Evolutionary conservation across 2,888 invertebrate genomes (phyloP).

Genomic region (Amorpha juglandis): DNA sequence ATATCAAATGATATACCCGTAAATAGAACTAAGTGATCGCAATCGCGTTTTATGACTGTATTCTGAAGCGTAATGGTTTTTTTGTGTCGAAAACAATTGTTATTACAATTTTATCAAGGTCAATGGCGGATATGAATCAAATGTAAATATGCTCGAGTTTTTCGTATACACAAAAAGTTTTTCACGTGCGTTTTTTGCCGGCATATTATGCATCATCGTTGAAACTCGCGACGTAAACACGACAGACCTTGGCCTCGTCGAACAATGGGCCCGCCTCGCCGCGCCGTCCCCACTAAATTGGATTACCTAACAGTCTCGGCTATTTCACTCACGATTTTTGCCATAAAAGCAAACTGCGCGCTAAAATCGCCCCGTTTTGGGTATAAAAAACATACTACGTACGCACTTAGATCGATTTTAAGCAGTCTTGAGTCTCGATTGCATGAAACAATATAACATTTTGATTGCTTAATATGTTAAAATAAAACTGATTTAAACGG

Average conservation of each 20-base stretch:
- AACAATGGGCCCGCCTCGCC: slow-evolving; percentile 67
- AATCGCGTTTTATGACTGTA: slow-evolving; percentile 58
- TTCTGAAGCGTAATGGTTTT: slow-evolving; percentile 52
- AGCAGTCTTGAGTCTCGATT: not conserved
- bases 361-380: slow-evolving; percentile 23
- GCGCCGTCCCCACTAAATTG: slow-evolving; percentile 72
- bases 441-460: not conserved
- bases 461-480: too few species aligned
- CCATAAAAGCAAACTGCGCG: slow-evolving; percentile 42
- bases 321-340: slow-evolving; percentile 75
- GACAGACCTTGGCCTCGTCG: slow-evolving; percentile 74
- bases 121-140: slow-evolving; percentile 34
- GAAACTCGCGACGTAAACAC: slow-evolving; percentile 74
- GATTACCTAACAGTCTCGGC: slow-evolving; percentile 72
- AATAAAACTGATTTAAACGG: too few species aligned
- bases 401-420: not conserved
- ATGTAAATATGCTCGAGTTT: slow-evolving; percentile 20
- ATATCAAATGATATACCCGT: slow-evolving; percentile 58
- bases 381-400: not conserved
- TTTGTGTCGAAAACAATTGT: slow-evolving; percentile 63
- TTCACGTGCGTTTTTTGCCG: slow-evolving; percentile 48
- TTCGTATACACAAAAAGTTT: slow-evolving; percentile 29
- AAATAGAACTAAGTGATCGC: slow-evolving; percentile 59
- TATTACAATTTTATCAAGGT: slow-evolving; percentile 52
- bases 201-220: slow-evolving; percentile 56